These are phyloP conservation scores for Eudasyphora cyanicolor DNA, from an alignment of 2,888 invertebrate species.

Conservation along the genomic window DNA sequence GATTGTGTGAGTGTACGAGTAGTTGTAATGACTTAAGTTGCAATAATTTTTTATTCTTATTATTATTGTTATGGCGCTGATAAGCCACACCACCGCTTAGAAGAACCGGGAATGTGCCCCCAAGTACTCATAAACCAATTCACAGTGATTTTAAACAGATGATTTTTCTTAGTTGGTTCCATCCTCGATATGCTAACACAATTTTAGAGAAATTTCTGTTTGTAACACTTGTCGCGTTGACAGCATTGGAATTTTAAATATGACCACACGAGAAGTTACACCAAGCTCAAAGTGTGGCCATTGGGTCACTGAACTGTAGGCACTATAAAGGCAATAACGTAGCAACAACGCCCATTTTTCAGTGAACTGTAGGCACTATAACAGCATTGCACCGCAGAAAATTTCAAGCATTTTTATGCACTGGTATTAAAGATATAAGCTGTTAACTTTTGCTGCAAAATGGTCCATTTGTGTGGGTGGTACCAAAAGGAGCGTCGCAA, in stretches of 20 bases:
- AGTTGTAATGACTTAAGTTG: constrained; percentile 29
- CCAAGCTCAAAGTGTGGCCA: too few species aligned
- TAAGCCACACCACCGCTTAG: constrained; percentile 33
- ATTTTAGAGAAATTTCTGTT: constrained; percentile 9
- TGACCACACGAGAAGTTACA: too few species aligned
- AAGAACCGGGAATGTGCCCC: neutral
- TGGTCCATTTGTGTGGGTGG: too few species aligned
- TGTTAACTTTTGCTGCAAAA: too few species aligned
- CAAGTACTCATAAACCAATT: constrained; percentile 35
- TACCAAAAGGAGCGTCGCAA: too few species aligned
- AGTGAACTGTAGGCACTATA: too few species aligned
- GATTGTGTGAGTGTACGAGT: neutral
- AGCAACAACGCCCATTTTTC: too few species aligned
- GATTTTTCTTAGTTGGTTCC: neutral
- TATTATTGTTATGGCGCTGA: constrained; percentile 45
- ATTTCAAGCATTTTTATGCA: too few species aligned
- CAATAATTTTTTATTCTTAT: constrained; percentile 51
- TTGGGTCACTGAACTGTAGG: too few species aligned
- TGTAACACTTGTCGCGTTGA: neutral
- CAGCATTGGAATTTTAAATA: neutral
- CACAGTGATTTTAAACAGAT: constrained; percentile 36
- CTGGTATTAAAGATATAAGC: too few species aligned
- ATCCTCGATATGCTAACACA: neutral
- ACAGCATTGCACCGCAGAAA: too few species aligned
- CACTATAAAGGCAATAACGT: too few species aligned